Evolutionary conservation across 2,888 invertebrate genomes (phyloP), one percentile per base, ranked within the genome.

Genomic region (Drosophila falleni): DNA sequence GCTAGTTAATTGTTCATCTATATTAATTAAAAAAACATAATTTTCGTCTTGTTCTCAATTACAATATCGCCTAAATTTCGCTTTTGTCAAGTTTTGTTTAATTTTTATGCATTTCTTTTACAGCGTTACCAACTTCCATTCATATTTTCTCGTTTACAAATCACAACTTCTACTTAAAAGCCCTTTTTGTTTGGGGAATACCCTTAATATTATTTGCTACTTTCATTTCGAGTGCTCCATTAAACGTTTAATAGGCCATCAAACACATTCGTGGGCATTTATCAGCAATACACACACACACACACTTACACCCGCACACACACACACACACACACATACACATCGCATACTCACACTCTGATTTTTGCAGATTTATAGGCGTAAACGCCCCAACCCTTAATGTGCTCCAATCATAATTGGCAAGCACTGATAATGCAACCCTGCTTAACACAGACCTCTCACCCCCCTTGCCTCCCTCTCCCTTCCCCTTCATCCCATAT

Each of bases 201-300:
- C 26, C 58, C 51, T 13, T 44, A 46, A 26, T 44, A 3, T 10
- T 26, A 19, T 55, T 31, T 19, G 41, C 39, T 11, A 10, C 51
- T 47, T 26, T 54, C 49, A 37, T 44, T 59, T 35, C 23, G 33
- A 31, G 50, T 16, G 54, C 53, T 39, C 33, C 63, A 54, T 78
- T 82, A 86, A 83, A 86, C 83, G 80, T 82, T 83, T 83, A 88
- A 83, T 86, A 80, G 89, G 69, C 83, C 88, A 82, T 86, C 83
- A 84, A 80, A 84, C 46, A 53, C 65, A 73, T 71, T 65, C 59
- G 56, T 65, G 56, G 68, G 59, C 71, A 58, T 70, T 80, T 79
- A 79, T 79, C 77, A 63, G 60, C 29, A 29, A 49, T 49, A 29
- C 33, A 15, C 49, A 35, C 71, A 42, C 58, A 59, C 64, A 59